A percentile compares a stretch with the other conserved stretches of the same genome.
These are phyloP conservation scores for Leptopterna dolabrata DNA, from an alignment of 2,888 invertebrate genomes.

Conservation along the genomic window DNA sequence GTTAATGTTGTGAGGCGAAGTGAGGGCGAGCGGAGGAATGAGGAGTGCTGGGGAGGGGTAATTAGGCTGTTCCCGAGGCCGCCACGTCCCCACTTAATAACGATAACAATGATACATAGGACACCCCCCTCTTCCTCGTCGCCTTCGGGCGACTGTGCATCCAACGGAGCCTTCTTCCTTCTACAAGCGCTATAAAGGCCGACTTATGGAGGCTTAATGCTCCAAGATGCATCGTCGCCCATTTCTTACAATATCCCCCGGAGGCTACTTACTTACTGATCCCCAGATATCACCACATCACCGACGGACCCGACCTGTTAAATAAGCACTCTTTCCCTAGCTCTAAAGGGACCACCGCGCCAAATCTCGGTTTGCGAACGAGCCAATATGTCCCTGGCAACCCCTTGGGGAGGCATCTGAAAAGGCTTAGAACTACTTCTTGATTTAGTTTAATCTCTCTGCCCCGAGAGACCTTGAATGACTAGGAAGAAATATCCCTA, in stretches of 20 bases:
- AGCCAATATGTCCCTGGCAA: background rate
- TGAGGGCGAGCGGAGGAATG: background rate
- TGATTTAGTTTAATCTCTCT: background rate
- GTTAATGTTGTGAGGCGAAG: conserved; percentile 40
- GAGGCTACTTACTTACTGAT: conserved; percentile 40
- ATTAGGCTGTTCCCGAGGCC: conserved; percentile 52
- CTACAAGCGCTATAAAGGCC: conserved; percentile 22
- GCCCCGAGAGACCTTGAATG: background rate
- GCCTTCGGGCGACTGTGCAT: background rate
- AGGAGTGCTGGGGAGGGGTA: conserved; percentile 20
- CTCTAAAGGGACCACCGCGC: background rate
- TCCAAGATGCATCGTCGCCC: conserved; percentile 45
- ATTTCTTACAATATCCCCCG: conserved; percentile 46
- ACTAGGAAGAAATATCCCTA: background rate
- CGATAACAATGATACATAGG: conserved; percentile 56
- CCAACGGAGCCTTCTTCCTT: background rate
- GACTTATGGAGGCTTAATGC: conserved; percentile 51
- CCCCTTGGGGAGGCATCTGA: background rate
- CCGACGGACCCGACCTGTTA: conserved; percentile 20
- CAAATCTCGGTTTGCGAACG: background rate
- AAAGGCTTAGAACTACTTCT: background rate
- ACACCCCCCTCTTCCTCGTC: background rate
- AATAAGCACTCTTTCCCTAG: background rate
- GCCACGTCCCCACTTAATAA: conserved; percentile 56
- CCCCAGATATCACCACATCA: conserved; percentile 47